Conservation (phyloP, 2,113 vertebrate species). For the Erythrolamprus reginae region DNA sequence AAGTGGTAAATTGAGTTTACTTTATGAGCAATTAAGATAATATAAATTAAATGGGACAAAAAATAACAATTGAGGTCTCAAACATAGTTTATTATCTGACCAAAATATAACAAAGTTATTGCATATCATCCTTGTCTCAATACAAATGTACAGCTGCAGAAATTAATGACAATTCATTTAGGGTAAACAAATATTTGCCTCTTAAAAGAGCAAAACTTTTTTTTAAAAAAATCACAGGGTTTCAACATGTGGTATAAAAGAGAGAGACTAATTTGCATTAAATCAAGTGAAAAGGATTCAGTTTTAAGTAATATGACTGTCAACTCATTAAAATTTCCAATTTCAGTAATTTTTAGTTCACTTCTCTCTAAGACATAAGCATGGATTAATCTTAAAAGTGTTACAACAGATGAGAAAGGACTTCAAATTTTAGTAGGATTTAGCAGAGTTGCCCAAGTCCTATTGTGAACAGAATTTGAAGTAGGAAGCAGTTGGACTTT, state of each 20-base stretch:
- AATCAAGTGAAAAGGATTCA: conserved; percentile 21
- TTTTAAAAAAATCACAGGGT: conserved; percentile 17
- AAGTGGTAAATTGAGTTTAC: background rate
- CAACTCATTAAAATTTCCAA: background rate
- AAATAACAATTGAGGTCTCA: conserved; percentile 32
- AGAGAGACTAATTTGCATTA: conserved; percentile 22
- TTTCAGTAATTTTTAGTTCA: conserved; percentile 33
- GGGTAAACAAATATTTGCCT: background rate
- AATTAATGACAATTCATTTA: background rate
- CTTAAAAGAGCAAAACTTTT: background rate
- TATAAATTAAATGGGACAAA: conserved; percentile 26
- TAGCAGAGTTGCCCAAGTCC: conserved; percentile 14
- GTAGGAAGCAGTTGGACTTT: conserved; percentile 4
- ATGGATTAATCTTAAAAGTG: conserved; percentile 47
- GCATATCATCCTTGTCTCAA: background rate
- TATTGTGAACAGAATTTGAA: conserved; percentile 28
- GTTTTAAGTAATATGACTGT: conserved; percentile 23
- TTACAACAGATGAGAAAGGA: conserved; percentile 12
- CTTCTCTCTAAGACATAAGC: conserved; percentile 39
- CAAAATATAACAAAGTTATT: background rate
- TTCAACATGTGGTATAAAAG: conserved; percentile 17
- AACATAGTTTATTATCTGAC: background rate
- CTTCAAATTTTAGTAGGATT: conserved; percentile 14
- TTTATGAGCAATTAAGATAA: background rate
- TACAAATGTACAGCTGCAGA: rapidly evolving